Conservation (phyloP, 2,888 invertebrate genomes). For the Tachina fera region DNA sequence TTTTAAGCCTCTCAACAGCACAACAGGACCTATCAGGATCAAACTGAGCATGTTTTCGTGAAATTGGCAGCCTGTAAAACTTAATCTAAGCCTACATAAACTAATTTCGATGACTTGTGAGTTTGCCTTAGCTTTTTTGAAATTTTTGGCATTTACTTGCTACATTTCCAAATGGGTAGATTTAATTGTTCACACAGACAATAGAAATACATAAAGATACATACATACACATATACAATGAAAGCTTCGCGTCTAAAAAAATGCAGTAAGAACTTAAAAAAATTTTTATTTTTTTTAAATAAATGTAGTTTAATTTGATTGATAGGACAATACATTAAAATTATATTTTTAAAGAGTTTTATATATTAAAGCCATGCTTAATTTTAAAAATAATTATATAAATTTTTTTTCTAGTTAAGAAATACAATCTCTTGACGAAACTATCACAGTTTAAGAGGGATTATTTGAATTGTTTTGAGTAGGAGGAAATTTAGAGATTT, state of each 20-base stretch:
- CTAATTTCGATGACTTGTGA: too few species aligned
- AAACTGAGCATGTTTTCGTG: too few species aligned
- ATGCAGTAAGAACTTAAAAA: conserved; percentile 69
- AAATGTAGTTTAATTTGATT: conserved; percentile 9
- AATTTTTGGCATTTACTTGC: background rate
- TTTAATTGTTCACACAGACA: conserved; percentile 11
- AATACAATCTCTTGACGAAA: too few species aligned
- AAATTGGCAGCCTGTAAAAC: too few species aligned
- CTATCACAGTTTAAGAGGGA: too few species aligned
- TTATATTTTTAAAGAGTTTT: conserved; percentile 7
- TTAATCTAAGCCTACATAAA: too few species aligned
- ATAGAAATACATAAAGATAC: conserved; percentile 8
- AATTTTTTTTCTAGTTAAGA: too few species aligned
- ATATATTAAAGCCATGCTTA: conserved; percentile 31
- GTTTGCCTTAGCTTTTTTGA: too few species aligned
- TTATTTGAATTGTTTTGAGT: too few species aligned
- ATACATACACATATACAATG: conserved; percentile 77
- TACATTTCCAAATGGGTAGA: conserved; percentile 30
- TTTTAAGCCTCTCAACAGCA: too few species aligned
- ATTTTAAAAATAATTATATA: background rate
- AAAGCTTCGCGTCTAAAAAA: conserved; percentile 78
- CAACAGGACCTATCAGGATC: too few species aligned
- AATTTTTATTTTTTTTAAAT: conserved; percentile 27
- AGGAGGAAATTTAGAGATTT: too few species aligned
- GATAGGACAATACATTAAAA: background rate